Base-by-base conservation (phyloP, 2,797 vertebrate species). In the Lacerta viridis region DNA sequence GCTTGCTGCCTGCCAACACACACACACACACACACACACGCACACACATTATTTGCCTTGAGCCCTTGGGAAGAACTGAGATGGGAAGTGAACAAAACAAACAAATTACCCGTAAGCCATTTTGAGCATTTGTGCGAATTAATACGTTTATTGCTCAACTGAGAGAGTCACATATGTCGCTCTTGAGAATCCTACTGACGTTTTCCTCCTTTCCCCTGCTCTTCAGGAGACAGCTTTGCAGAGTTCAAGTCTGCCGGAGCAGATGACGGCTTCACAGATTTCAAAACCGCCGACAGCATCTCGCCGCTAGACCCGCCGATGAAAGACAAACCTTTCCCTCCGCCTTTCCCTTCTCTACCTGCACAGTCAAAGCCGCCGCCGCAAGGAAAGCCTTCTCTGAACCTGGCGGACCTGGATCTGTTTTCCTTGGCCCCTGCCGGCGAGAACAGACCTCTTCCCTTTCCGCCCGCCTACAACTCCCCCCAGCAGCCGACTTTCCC, bases 211-310 rank as follows among this genome's bases (percentile, higher is more conserved):
- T 64, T 75, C 41, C 11, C 89, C 69, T 83, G 0, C 95, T 7
- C 94, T 87, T 50, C 97, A 99, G 99, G 98, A 90, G 99, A 99
- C 93, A 98, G 97, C 96, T 99, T 99, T 96, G 97, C 98, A 91
- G 98, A 99, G 96, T 99, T 99, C 97, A 98, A 98, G 95, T 98
- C 98, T 90, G 91, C 97, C 92, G 97, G 97, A 90, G 89, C 97
- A 7, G 99, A 99, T 46, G 99, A 99, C 76, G 98, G 98, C 93
- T 99, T 99, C 98, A 98, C 98, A 92, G 99, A 99, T 97, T 99
- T 99, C 96, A 99, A 99, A 98, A 99, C 99, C 17, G 98, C 99
- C 43, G 98, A 99, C 97, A 99, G 98, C 95, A 25, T 98, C 95
- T 99, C 99, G 93, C 98, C 99, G 39, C 90, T 99, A 99, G 99